Percentiles rank a stretch among this genome's conserved stretches.
Evolutionary conservation across 2,113 vertebrate genomes (phyloP).

Genomic region (Prionailurus bengalensis): DNA sequence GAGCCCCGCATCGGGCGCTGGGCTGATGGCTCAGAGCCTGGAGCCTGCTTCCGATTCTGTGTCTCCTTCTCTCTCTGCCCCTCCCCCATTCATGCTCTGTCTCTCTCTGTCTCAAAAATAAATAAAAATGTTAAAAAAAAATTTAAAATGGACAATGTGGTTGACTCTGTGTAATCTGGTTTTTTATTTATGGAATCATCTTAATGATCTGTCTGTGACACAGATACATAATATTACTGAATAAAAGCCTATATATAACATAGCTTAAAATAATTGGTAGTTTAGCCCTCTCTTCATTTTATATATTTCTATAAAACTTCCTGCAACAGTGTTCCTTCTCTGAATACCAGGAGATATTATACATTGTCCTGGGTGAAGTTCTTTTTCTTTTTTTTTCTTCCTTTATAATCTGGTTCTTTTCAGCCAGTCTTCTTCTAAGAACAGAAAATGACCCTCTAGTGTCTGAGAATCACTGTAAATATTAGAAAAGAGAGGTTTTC

Average conservation of each 20-base stretch:
- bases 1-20: no score
- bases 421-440: slow-evolving; percentile 16
- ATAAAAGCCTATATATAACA: background rate
- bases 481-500: background rate
- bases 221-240: background rate
- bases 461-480: background rate
- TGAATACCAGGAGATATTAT: background rate
- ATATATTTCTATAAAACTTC: background rate
- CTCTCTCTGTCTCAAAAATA: no score
- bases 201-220: background rate
- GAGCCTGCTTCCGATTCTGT: no score
- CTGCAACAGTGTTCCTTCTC: background rate
- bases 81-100: no score
- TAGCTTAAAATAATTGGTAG: background rate
- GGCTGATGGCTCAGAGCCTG: no score
- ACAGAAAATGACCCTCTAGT: background rate
- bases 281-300: background rate
- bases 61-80: no score
- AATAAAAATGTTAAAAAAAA: no score
- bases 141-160: background rate
- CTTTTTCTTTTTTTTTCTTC: background rate
- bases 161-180: background rate
- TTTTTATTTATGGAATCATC: background rate
- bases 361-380: background rate
- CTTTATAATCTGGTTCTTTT: slow-evolving; percentile 5